phyloP scores from a whole-genome alignment of 2,113 vertebrate species.

The Atrichornis clamosus region DNA sequence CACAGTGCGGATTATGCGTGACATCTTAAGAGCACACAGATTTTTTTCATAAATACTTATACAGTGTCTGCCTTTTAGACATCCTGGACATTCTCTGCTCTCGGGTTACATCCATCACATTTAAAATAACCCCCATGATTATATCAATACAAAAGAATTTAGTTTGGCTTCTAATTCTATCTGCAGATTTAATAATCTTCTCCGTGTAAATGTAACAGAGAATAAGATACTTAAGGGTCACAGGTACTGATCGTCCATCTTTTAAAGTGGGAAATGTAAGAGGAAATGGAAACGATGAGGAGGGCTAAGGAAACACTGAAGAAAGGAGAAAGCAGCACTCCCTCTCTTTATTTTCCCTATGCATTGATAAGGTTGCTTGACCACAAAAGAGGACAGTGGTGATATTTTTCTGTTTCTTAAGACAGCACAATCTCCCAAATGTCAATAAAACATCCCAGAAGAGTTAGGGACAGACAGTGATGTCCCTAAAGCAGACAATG shows the following conservation, averaged over 20 bases:
- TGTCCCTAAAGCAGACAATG: background rate
- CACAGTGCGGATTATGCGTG: constrained; percentile 70
- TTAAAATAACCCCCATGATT: constrained; percentile 28
- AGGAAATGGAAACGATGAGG: background rate
- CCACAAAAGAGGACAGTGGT: background rate
- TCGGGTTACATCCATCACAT: constrained; percentile 24
- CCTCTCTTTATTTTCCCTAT: background rate
- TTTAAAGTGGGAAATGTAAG: background rate
- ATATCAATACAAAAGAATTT: constrained; percentile 41
- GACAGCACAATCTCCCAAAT: background rate
- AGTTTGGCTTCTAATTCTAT: constrained; percentile 59
- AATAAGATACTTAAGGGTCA: constrained; percentile 15
- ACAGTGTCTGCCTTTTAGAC: constrained; percentile 68
- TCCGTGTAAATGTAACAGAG: constrained; percentile 49
- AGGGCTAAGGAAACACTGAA: background rate
- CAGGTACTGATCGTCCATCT: background rate
- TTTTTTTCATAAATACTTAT: constrained; percentile 72
- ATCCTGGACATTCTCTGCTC: constrained; percentile 34
- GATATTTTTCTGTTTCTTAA: background rate
- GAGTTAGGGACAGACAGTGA: background rate
- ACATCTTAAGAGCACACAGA: constrained; percentile 76
- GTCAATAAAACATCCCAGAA: background rate
- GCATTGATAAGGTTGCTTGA: background rate
- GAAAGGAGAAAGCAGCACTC: background rate
- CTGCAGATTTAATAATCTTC: constrained; percentile 65